phyloP scores from a whole-genome alignment of 2,888 invertebrate genomes.

The Ernsta delagoae region DNA sequence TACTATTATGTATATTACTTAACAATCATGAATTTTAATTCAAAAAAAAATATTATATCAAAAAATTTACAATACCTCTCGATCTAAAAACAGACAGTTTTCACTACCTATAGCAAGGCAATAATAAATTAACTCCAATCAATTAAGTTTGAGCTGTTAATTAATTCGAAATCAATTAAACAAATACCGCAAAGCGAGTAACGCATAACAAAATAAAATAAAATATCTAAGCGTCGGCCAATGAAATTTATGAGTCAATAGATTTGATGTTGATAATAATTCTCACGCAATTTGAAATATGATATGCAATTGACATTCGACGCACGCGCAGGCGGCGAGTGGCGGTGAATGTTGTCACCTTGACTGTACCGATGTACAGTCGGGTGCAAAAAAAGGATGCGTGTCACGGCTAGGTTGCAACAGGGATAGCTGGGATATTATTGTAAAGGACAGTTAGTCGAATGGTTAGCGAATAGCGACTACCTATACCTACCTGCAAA shows the following conservation, averaged over 20 bases:
- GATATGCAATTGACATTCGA: too few relatives aligned
- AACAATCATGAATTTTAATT: too few relatives aligned
- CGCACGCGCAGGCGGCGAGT: too few relatives aligned
- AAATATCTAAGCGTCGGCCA: slow-evolving; percentile 18
- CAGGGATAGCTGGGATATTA: too few relatives aligned
- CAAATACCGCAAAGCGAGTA: not conserved
- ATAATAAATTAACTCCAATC: not conserved
- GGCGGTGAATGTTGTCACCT: too few relatives aligned
- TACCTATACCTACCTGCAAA: too few relatives aligned
- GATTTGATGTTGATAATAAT: slow-evolving; percentile 41
- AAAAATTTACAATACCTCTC: not conserved
- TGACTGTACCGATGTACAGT: too few relatives aligned
- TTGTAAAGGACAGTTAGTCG: too few relatives aligned
- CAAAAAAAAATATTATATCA: not conserved
- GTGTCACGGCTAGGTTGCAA: too few relatives aligned
- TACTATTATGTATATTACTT: too few relatives aligned
- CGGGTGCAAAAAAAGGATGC: too few relatives aligned
- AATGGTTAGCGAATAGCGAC: too few relatives aligned
- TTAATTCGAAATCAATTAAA: slow-evolving; percentile 16
- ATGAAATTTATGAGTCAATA: slow-evolving; percentile 36
- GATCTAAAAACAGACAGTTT: not conserved
- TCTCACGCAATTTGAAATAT: slow-evolving; percentile 32
- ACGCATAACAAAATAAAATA: slow-evolving; percentile 22
- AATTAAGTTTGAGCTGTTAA: not conserved
- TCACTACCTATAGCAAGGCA: not conserved